Percentiles rank a stretch among this genome's conserved stretches.
Conservation (phyloP, 2,113 vertebrate species). For the Rhabdomys dilectus region DNA sequence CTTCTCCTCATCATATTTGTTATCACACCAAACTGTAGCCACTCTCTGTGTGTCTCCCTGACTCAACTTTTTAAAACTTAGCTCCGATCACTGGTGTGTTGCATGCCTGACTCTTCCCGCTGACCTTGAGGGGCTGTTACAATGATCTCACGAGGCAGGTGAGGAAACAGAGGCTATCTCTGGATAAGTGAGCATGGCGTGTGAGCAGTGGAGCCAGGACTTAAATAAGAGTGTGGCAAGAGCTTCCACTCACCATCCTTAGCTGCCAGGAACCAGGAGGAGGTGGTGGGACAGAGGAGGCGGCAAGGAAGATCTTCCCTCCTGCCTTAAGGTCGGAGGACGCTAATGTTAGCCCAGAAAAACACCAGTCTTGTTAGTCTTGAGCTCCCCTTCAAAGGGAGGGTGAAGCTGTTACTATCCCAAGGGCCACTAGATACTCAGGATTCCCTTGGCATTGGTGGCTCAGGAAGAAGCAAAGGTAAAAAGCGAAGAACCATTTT, state of each 20-base stretch:
- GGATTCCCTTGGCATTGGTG: neutral
- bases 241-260: neutral
- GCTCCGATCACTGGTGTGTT: neutral
- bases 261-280: slow-evolving; percentile 43
- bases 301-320: neutral
- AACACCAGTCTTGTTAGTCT: neutral
- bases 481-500: neutral
- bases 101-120: neutral
- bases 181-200: neutral
- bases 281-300: neutral
- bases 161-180: neutral
- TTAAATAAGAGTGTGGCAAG: neutral
- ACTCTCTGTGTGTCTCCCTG: neutral
- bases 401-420: neutral
- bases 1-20: neutral
- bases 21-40: neutral
- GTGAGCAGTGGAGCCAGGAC: neutral
- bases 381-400: neutral
- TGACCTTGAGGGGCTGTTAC: neutral
- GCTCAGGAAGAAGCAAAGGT: neutral
- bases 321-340: neutral
- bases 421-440: neutral
- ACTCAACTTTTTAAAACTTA: neutral
- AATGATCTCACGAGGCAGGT: neutral
- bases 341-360: neutral